Conservation (phyloP, 2,888 invertebrate genomes). For the Lasioglossum oenotherae region DNA sequence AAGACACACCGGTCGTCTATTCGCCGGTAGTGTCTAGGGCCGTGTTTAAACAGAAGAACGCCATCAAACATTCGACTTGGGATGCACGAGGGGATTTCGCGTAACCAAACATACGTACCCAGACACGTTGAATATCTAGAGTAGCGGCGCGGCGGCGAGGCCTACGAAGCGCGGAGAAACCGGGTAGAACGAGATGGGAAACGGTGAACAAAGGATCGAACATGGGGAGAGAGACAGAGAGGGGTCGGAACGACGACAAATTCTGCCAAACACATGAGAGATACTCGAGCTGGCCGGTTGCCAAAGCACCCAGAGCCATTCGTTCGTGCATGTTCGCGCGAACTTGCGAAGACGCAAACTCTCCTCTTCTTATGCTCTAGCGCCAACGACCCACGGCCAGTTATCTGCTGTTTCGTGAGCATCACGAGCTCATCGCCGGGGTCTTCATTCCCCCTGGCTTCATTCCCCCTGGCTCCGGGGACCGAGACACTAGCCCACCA, state of each 20-base stretch:
- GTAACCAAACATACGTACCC: conserved; percentile 75
- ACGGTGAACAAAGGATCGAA: conserved; percentile 15
- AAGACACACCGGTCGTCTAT: conserved; percentile 49
- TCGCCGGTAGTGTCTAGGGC: conserved; percentile 56
- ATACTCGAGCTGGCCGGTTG: conserved; percentile 76
- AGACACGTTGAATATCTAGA: conserved; percentile 62
- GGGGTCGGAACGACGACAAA: conserved; percentile 70
- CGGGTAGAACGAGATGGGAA: conserved; percentile 14
- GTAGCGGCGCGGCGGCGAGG: conserved; percentile 17
- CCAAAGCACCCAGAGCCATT: conserved; percentile 75
- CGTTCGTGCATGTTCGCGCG: conserved; percentile 67
- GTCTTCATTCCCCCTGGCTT: background rate
- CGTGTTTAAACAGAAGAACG: conserved; percentile 72
- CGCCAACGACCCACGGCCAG: conserved; percentile 55
- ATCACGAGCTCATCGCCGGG: conserved; percentile 22
- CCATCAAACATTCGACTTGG: conserved; percentile 75
- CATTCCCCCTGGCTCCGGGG: background rate
- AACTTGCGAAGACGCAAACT: conserved; percentile 54
- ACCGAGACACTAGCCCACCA: background rate
- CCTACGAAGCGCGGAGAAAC: background rate
- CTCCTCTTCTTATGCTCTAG: conserved; percentile 55
- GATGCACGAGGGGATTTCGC: conserved; percentile 72
- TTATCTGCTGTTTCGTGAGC: conserved; percentile 42
- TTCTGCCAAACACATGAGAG: conserved; percentile 78
- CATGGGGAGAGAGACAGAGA: background rate